Base-by-base conservation (phyloP, 2,888 invertebrate species). In the Xestia rhomboidea region DNA sequence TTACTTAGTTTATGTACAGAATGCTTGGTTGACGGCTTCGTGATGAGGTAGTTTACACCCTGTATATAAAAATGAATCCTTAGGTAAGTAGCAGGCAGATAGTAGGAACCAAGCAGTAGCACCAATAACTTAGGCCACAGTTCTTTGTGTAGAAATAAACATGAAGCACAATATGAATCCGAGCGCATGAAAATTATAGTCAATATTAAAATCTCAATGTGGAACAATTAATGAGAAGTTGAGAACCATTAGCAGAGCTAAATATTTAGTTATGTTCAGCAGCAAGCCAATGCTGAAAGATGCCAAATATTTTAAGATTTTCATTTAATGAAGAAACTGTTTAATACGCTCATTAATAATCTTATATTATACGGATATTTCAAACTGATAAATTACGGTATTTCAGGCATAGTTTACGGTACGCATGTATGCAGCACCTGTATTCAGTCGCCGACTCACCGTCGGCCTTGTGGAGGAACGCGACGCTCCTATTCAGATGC, bases 401-500 rank as follows among this genome's bases (percentile, higher is more conserved):
- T 74, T 83, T 49, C 49, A n/a, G 63, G 34, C 34, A n/a, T 68
- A 66, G 49, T 62, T 57, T 51, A 62, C n/a, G 51, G 34, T 66
- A n/a, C 63, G 57, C 67, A 68, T 68, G 57, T 71, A n/a, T 81
- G 69, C 63, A 68, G n/a, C 63, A 83, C 77, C 73, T 88, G 86
- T 76, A 71, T 79, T 66, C 73, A 77, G 70, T 79, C 67, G 38
- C 63, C n/a, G n/a, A n/a, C n/a, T n/a, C n/a, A n/a, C n/a, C n/a
- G 30, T 2, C 51, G 73, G 78, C 87, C 87, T 87, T 87, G 86
- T 38, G 67, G 15, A 41, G 57, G 11, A 41, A 76, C 71, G 54
- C 38, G 62, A 51, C 38, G 64, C 63, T 72, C 57, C 79, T 76
- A 77, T 79, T 76, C 79, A 79, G n/a, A 66, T 86, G 88, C 84